phyloP scores from a whole-genome alignment of 2,888 invertebrate genomes.

The Anarsia innoxiella region DNA sequence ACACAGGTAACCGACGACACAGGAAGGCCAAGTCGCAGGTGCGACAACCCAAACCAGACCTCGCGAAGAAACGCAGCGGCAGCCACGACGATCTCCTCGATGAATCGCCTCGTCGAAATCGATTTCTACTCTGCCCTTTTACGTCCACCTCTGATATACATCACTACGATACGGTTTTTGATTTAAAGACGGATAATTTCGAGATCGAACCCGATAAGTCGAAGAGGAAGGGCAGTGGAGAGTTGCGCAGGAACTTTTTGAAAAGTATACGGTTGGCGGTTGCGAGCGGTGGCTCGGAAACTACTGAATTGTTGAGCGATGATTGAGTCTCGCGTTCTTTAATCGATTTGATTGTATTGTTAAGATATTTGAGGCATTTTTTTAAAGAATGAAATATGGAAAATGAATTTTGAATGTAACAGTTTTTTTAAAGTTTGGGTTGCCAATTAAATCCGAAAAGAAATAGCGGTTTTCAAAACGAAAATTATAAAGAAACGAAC shows the following conservation, averaged over 20 bases:
- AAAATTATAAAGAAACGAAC: no score
- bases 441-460: no score
- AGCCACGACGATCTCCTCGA: slow-evolving; percentile 54
- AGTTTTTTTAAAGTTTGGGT: no score
- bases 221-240: slow-evolving; percentile 36
- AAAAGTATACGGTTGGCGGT: slow-evolving; percentile 48
- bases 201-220: slow-evolving; percentile 21
- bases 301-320: slow-evolving; percentile 48
- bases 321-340: slow-evolving; percentile 29
- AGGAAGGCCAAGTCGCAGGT: slow-evolving; percentile 29
- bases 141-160: slow-evolving; percentile 54
- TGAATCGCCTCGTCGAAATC: slow-evolving; percentile 38
- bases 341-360: no score
- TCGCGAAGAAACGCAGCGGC: slow-evolving; percentile 48
- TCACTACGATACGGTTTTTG: slow-evolving; percentile 76
- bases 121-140: slow-evolving; percentile 75
- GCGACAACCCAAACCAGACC: slow-evolving; percentile 18
- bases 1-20: slow-evolving; percentile 43
- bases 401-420: no score
- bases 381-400: no score
- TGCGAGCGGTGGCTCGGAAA: slow-evolving; percentile 41
- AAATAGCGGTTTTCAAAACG: no score
- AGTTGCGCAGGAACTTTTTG: slow-evolving; percentile 43
- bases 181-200: no score
- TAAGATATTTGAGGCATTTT: no score